A percentile compares a stretch with the other conserved stretches of the same genome.
These are phyloP conservation scores for Notothenia coriiceps DNA, from an alignment of 2,113 vertebrate genomes.

Conservation along the genomic window DNA sequence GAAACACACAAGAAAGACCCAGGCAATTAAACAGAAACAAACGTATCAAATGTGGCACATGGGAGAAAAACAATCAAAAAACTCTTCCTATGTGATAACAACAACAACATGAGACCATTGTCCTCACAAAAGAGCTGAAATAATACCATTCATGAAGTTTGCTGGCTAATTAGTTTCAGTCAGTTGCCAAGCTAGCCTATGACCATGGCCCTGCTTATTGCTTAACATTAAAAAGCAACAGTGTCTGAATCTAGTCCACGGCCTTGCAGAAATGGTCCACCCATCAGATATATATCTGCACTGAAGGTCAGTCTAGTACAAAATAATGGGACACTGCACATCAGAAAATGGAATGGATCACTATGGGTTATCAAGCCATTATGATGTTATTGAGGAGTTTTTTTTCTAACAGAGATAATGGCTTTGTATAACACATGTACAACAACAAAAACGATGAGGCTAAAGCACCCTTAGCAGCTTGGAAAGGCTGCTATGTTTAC, in stretches of 20 bases:
- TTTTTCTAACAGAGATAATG: not conserved
- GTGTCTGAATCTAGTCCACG: not conserved
- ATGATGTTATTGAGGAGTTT: not conserved
- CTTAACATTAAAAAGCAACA: conserved; percentile 17
- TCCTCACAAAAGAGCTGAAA: conserved; percentile 10
- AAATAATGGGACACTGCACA: conserved; percentile 33
- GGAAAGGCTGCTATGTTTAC: not conserved
- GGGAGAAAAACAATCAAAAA: too few species aligned
- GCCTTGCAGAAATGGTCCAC: not conserved
- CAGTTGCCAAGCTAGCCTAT: not conserved
- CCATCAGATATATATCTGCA: conserved; percentile 4
- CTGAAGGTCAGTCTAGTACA: conserved; percentile 21
- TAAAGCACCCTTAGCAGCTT: not conserved
- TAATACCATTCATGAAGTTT: not conserved
- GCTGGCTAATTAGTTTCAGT: conserved; percentile 5
- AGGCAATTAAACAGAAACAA: not conserved
- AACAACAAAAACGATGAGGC: not conserved
- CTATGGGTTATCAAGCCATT: conserved; percentile 8
- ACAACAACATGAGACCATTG: conserved; percentile 25
- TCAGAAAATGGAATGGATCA: not conserved
- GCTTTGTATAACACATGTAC: not conserved
- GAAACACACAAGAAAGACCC: not conserved
- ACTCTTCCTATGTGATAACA: not conserved
- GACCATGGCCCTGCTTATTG: not conserved
- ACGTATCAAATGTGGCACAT: not conserved